A percentile compares a stretch with the other conserved stretches of the same genome.
Conservation (phyloP, 2,113 vertebrate species). For the Otus sunia region DNA sequence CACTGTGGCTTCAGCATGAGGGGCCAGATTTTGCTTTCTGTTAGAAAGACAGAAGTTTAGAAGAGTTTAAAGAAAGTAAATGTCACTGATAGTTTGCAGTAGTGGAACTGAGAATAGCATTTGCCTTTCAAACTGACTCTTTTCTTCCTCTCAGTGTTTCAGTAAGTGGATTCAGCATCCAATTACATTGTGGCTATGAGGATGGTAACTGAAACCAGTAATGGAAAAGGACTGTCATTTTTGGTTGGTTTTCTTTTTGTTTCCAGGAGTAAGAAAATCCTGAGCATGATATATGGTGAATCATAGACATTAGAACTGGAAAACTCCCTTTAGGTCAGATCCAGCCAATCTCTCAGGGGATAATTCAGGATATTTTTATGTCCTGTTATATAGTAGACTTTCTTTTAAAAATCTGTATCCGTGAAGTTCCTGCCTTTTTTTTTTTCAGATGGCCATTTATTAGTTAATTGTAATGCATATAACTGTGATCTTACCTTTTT, state of each 20-base stretch:
- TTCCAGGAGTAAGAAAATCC: constrained; percentile 27
- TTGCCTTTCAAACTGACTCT: neutral
- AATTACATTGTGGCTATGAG: constrained; percentile 16
- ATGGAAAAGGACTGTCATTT: constrained; percentile 52
- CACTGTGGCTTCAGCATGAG: neutral
- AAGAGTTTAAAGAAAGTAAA: neutral
- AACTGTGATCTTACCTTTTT: neutral
- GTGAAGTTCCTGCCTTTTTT: neutral
- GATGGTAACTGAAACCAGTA: neutral
- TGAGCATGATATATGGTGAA: constrained; percentile 4
- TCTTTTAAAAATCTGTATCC: neutral
- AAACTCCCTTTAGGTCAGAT: constrained; percentile 34
- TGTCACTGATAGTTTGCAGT: neutral
- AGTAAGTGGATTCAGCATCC: neutral
- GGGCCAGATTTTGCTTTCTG: neutral
- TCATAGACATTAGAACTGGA: constrained; percentile 1
- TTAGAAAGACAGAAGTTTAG: neutral
- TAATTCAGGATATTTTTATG: constrained; percentile 26
- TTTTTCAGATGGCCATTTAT: neutral
- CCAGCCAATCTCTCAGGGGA: neutral
- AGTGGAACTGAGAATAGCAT: neutral
- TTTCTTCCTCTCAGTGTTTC: neutral
- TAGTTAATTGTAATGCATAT: neutral
- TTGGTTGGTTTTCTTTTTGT: neutral
- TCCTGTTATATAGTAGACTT: neutral